A percentile compares a stretch with the other conserved stretches of the same genome.
Conservation (phyloP, 1,140 invertebrate genomes). For the Drosophila quadrilineata region DNA sequence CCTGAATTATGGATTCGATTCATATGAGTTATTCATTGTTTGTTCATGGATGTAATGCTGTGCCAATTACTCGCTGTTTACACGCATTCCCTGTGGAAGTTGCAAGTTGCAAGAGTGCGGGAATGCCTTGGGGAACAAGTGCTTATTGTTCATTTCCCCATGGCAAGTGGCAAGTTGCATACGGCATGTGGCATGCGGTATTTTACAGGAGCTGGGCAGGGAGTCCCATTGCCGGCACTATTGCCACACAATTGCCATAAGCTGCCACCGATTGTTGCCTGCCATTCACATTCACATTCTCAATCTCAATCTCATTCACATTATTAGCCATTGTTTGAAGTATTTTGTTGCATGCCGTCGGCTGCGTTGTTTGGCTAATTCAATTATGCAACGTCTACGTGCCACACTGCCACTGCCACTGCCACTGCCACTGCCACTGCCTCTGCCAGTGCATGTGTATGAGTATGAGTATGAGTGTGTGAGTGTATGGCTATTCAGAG, state of each 20-base stretch:
- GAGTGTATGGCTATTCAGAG: neutral
- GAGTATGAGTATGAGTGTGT: neutral
- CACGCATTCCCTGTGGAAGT: conserved; percentile 7
- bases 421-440: too few species aligned
- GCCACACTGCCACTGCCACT: too few species aligned
- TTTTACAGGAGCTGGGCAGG: too few species aligned
- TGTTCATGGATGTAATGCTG: conserved; percentile 1
- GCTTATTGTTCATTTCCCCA: conserved; percentile 25
- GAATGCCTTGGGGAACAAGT: neutral
- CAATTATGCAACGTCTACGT: conserved; percentile 60
- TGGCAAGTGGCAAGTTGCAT: too few species aligned
- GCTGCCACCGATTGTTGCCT: neutral
- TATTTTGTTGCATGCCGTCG: conserved; percentile 39
- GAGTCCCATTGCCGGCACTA: too few species aligned
- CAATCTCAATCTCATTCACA: conserved; percentile 12
- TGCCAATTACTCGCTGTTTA: conserved; percentile 20
- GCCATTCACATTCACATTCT: neutral
- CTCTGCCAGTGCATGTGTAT: neutral
- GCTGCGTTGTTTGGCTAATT: conserved; percentile 61
- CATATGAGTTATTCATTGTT: too few species aligned
- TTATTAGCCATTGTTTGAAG: conserved; percentile 68
- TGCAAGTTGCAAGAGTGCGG: neutral
- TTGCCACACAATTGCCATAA: conserved; percentile 18
- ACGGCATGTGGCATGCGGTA: neutral
- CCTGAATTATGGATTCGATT: too few species aligned